Evolutionary conservation across 2,797 vertebrate genomes (phyloP), one percentile per base, ranked within the genome.

Genomic region (Pangasius sanitwongsei): DNA sequence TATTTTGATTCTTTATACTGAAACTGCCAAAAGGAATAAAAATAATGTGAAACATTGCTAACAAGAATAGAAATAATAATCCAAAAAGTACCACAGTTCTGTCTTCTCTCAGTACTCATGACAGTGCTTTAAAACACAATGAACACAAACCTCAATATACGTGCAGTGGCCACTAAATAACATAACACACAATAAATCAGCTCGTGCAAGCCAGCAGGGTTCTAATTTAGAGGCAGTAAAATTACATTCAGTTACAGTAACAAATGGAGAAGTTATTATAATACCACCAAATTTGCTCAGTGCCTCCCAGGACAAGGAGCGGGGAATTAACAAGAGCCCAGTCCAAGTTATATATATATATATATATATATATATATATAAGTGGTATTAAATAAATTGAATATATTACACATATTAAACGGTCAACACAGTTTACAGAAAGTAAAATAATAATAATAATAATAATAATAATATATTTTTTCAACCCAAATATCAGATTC

Each of bases 231-330:
- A 70, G 85, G 78, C 83, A 86, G 90, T 88, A 90, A 89, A 91
- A 90, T 87, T 86, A 88, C 85, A 89, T 91, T 90, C 65, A 90
- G 90, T 91, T 88, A 89, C 83, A 91, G 86, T 67, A 91, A 89
- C 88, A 91, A 90, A 92, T 92, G 77, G 86, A 92, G 70, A 90
- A 88, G 89, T 90, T 89, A 91, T 91, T 91, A 89, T 89, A 82
- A 88, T 87, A 87, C 89, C 85, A 86, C 88, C 83, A 50, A 65
- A 83, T 83, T 89, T 88, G 74, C 87, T 91, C 87, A 88, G 84
- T 83, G 81, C 61, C 87, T 90, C 89, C 25, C 65, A 78, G 44
- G 72, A 83, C 81, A 77, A 88, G 53, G 65, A 63, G 63, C 44
- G 78, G 31, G 63, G 37, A 61, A 88, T 88, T 87, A 87, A 85